These are phyloP conservation scores for Drosophila elegans DNA, from an alignment of 1,140 invertebrate species.

Conservation along the genomic window DNA sequence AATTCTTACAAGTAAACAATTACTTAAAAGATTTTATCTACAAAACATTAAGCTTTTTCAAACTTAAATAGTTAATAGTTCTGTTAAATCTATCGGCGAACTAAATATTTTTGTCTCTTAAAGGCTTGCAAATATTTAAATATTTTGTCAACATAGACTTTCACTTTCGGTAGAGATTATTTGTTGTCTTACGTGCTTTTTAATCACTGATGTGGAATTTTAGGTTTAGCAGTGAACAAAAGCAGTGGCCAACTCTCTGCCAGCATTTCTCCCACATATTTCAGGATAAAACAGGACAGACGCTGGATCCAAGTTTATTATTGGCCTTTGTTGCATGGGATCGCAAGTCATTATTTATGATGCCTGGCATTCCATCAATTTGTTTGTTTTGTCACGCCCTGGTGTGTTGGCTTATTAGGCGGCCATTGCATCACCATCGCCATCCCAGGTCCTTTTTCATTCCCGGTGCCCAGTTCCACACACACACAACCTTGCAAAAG, in stretches of 20 bases:
- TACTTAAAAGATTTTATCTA: no score
- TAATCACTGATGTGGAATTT: background rate
- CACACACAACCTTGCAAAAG: background rate
- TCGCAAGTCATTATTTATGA: slow-evolving; percentile 63
- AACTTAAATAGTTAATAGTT: no score
- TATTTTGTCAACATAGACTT: no score
- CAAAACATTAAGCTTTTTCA: no score
- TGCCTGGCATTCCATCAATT: slow-evolving; percentile 64
- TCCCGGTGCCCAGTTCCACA: background rate
- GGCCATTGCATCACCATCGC: slow-evolving; percentile 15
- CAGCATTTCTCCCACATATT: slow-evolving; percentile 23
- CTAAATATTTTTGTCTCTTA: no score
- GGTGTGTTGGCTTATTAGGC: slow-evolving; percentile 58
- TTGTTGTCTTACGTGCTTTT: no score
- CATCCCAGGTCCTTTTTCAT: background rate
- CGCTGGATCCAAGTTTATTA: slow-evolving; percentile 13
- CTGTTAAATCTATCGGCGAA: no score
- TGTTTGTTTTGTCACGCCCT: slow-evolving; percentile 69
- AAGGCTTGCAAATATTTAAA: no score
- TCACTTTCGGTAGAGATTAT: no score
- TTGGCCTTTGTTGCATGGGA: slow-evolving; percentile 33
- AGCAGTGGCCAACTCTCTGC: background rate
- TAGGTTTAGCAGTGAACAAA: background rate
- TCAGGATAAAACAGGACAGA: background rate
- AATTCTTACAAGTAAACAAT: no score